Conservation (phyloP, 2,113 vertebrate species). For the Gallinago media region DNA sequence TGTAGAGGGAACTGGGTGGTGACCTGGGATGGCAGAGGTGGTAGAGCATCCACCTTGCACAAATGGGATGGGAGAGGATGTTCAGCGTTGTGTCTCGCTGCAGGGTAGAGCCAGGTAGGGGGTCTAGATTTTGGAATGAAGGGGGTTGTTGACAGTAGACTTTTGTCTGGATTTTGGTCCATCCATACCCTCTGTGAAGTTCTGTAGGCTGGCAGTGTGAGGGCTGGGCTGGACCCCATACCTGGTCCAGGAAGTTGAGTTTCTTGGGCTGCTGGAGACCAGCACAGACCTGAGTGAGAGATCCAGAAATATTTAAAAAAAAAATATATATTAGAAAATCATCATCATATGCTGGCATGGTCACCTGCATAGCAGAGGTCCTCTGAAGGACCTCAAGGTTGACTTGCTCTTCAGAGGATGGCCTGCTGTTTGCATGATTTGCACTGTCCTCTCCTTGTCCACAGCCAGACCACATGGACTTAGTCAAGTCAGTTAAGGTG, state of each 20-base stretch:
- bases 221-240: neutral
- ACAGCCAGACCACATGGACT: neutral
- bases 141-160: neutral
- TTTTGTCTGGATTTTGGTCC: neutral
- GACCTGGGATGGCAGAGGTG: neutral
- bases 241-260: neutral
- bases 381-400: neutral
- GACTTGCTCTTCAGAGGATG: neutral
- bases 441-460: neutral
- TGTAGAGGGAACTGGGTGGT: neutral
- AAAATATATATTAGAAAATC: neutral
- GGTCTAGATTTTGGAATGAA: neutral
- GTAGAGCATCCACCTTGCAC: neutral
- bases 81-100: neutral
- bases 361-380: neutral
- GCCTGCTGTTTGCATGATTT: neutral
- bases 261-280: neutral
- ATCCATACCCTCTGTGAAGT: neutral
- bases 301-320: neutral
- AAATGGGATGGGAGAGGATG: neutral
- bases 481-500: neutral
- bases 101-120: neutral
- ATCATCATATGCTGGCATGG: neutral
- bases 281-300: neutral
- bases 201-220: neutral